These are phyloP conservation scores for Ferrisia virgata DNA, from an alignment of 2,888 invertebrate genomes.

Conservation along the genomic window DNA sequence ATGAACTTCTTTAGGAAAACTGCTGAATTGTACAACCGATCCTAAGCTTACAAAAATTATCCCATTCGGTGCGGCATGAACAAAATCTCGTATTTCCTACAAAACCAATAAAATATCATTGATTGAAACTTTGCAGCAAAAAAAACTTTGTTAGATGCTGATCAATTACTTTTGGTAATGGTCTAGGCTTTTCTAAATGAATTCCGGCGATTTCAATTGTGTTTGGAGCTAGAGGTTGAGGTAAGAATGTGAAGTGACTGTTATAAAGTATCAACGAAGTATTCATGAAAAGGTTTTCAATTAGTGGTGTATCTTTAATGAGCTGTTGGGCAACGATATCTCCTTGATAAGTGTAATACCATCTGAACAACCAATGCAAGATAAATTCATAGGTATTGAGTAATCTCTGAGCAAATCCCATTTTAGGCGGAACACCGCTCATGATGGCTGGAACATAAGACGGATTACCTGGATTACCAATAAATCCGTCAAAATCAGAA, in stretches of 20 bases:
- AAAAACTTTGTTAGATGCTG: background rate
- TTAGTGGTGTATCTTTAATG: background rate
- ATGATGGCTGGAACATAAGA: constrained; percentile 5
- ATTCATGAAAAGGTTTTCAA: background rate
- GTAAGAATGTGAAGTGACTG: background rate
- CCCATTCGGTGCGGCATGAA: background rate
- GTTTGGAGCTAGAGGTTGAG: background rate
- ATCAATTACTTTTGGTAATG: background rate
- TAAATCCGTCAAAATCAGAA: constrained; percentile 4
- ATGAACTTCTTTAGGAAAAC: background rate
- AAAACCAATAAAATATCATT: background rate
- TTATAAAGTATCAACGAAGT: constrained; percentile 21
- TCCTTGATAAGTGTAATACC: background rate
- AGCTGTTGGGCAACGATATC: background rate
- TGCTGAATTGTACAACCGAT: background rate
- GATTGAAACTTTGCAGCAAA: constrained; percentile 53
- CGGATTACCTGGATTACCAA: constrained; percentile 16
- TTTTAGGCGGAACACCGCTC: background rate
- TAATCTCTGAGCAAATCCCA: background rate
- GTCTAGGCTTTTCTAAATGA: background rate
- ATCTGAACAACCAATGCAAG: background rate
- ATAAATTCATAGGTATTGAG: background rate
- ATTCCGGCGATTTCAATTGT: constrained; percentile 5
- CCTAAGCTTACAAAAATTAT: constrained; percentile 27
- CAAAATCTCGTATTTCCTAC: background rate